phyloP scores from a whole-genome alignment of 2,888 invertebrate species.

The Elmis aenea region DNA sequence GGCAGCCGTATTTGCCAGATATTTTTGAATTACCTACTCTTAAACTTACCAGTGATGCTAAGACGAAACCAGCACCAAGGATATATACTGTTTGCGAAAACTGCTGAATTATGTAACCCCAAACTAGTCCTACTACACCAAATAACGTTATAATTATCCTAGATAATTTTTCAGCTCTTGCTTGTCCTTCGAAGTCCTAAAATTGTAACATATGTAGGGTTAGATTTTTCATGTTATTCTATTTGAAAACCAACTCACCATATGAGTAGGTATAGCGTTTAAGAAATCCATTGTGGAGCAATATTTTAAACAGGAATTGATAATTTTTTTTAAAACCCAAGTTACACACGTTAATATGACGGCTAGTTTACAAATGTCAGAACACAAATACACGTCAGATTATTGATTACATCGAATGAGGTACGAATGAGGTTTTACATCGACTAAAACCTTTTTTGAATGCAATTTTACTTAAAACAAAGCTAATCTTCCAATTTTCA shows the following conservation, averaged over 20 bases:
- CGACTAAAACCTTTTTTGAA: no score
- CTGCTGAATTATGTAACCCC: constrained; percentile 92
- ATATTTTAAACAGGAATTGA: no score
- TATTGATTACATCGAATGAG: no score
- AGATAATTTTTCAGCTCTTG: constrained; percentile 82
- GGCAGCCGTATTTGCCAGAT: no score
- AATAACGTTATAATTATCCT: constrained; percentile 86
- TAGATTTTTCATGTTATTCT: constrained; percentile 1
- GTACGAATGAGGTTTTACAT: no score
- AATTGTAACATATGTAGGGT: constrained; percentile 24
- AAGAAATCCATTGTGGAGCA: constrained; percentile 21
- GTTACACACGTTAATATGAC: not conserved
- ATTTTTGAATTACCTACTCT: not conserved
- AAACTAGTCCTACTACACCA: constrained; percentile 84
- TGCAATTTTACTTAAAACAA: no score
- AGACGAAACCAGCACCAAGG: constrained; percentile 81
- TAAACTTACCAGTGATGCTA: constrained; percentile 72
- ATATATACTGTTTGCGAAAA: constrained; percentile 94
- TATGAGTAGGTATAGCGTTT: constrained; percentile 44
- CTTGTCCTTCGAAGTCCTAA: constrained; percentile 87
- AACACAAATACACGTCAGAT: constrained; percentile 11
- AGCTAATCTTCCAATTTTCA: no score
- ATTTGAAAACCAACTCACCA: constrained; percentile 33
- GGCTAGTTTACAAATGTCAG: not conserved
- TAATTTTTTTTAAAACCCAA: not conserved